Percentiles rank a stretch among this genome's conserved stretches.
Evolutionary conservation across 2,113 vertebrate species (phyloP).

Genomic region (Carassius auratus): DNA sequence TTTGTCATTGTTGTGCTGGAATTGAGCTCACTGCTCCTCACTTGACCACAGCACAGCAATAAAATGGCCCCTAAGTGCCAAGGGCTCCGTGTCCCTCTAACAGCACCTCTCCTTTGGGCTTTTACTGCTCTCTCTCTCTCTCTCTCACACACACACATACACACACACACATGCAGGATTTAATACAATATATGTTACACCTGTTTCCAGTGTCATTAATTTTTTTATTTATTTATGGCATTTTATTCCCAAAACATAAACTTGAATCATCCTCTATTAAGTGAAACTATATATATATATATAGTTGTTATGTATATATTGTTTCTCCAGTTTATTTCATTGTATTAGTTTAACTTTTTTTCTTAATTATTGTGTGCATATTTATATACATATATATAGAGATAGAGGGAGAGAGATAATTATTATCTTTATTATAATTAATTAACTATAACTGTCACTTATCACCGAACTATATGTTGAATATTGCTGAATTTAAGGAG

Average conservation of each 20-base stretch:
- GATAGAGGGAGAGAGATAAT: too few species aligned
- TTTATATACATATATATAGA: background rate
- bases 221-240: background rate
- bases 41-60: slow-evolving; percentile 83
- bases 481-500: background rate
- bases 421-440: too few species aligned
- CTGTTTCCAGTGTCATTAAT: background rate
- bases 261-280: background rate
- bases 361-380: background rate
- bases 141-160: slow-evolving; percentile 34
- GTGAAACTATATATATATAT: too few species aligned
- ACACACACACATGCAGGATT: background rate
- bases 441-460: too few species aligned
- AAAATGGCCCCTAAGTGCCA: slow-evolving; percentile 81
- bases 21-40: slow-evolving; percentile 81
- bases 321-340: background rate
- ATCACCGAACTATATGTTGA: background rate
- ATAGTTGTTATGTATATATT: too few species aligned
- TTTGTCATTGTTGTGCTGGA: slow-evolving; percentile 81
- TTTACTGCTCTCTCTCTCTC: slow-evolving; percentile 55
- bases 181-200: slow-evolving; percentile 11
- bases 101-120: slow-evolving; percentile 69
- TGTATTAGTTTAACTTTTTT: background rate
- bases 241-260: background rate
- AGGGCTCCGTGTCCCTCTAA: slow-evolving; percentile 70